Conservation (phyloP, 2,113 vertebrate species). For the Chloebia gouldiae region DNA sequence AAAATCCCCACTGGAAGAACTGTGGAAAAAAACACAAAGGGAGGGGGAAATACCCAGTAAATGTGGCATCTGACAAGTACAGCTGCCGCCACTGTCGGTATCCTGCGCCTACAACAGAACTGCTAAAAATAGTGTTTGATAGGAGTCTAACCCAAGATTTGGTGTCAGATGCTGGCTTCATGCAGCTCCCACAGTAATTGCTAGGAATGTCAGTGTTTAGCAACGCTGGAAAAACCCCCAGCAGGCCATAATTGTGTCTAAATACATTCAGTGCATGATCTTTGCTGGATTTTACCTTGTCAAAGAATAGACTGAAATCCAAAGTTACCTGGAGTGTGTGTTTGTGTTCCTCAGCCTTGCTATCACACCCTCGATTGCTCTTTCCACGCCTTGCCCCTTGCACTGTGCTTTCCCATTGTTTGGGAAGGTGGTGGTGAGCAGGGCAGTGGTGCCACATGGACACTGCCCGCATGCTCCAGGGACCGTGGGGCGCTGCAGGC, state of each 20-base stretch:
- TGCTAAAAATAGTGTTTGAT: not conserved
- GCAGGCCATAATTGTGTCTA: not conserved
- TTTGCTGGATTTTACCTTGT: not conserved
- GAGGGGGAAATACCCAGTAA: not conserved
- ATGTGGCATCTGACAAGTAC: not conserved
- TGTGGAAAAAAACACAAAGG: not conserved
- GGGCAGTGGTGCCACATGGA: fast-evolving
- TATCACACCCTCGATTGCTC: not conserved
- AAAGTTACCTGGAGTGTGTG: not conserved
- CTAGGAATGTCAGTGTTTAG: not conserved
- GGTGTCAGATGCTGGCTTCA: not conserved
- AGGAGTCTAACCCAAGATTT: not conserved
- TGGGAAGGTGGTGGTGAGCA: not conserved
- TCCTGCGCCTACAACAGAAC: not conserved
- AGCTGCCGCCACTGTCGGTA: not conserved
- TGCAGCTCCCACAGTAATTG: not conserved
- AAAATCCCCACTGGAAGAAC: slow-evolving; percentile 1
- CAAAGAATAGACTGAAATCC: not conserved
- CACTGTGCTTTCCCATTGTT: not conserved
- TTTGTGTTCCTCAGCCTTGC: not conserved
- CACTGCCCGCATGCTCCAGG: fast-evolving
- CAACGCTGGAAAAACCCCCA: not conserved
- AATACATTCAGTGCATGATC: not conserved
- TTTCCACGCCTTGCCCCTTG: not conserved
- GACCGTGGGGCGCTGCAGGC: fast-evolving